Conservation (phyloP, 2,113 vertebrate species). For the Orientallactaga bullata region DNA sequence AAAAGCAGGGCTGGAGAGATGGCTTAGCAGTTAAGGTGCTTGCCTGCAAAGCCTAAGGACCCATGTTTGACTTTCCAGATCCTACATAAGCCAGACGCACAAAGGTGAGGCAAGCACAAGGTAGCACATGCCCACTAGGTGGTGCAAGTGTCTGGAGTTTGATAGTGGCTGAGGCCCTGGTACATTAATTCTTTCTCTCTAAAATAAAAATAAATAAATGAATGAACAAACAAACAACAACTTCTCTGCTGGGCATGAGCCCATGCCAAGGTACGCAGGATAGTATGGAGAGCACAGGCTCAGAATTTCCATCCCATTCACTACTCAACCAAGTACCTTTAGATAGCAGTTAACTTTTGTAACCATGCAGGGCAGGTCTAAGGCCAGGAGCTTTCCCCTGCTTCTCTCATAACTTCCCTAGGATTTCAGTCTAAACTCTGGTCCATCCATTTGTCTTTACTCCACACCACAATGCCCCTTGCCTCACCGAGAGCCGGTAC, state of each 20-base stretch:
- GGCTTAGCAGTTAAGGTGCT: no score
- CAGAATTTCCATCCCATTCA: background rate
- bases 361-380: background rate
- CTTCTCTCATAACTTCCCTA: background rate
- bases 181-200: no score
- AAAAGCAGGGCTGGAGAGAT: no score
- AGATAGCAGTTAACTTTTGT: background rate
- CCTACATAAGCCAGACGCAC: no score
- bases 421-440: background rate
- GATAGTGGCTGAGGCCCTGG: no score
- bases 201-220: no score
- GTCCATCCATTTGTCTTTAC: background rate
- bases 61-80: no score
- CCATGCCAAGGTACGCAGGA: background rate
- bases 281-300: background rate
- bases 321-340: background rate
- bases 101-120: no score
- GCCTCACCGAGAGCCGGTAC: conserved; percentile 91
- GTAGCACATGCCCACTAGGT: no score
- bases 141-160: no score
- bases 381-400: background rate
- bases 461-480: background rate
- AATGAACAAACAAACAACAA: background rate
- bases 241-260: background rate
- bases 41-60: no score